phyloP scores from a whole-genome alignment of 2,113 vertebrate species.

The Heloderma charlesbogerti region DNA sequence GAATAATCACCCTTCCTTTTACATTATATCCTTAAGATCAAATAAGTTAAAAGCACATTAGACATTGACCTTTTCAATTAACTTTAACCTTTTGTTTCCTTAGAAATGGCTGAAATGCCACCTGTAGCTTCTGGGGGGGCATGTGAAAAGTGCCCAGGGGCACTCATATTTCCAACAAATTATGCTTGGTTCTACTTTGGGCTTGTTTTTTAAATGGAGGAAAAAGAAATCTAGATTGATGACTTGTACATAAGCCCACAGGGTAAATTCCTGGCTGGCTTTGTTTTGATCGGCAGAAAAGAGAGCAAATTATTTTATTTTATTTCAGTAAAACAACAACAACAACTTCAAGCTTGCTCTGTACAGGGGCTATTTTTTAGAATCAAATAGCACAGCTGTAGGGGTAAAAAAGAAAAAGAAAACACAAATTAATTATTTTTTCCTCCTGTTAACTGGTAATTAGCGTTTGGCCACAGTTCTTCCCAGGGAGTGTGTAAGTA shows the following conservation, averaged over 20 bases:
- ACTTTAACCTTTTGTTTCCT: fast-evolving
- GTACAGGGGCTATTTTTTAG: constrained; percentile 46
- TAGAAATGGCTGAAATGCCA: not conserved
- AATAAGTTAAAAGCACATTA: not conserved
- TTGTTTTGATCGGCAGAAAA: not conserved
- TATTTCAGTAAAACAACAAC: not conserved
- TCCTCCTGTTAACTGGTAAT: constrained; percentile 70
- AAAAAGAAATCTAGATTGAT: not conserved
- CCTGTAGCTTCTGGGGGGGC: not conserved
- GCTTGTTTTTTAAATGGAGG: not conserved
- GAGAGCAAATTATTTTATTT: constrained; percentile 16
- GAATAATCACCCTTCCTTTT: no score
- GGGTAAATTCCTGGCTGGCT: not conserved
- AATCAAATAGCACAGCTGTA: constrained; percentile 64
- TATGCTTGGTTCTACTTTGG: not conserved
- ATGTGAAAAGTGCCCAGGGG: not conserved
- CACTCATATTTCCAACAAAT: not conserved
- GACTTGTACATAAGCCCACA: not conserved
- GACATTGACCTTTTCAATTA: not conserved
- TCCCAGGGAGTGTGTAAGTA: constrained; percentile 55
- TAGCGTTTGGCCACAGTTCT: constrained; percentile 68
- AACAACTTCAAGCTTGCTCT: constrained; percentile 13
- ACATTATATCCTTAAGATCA: not conserved
- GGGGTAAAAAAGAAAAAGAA: constrained; percentile 50
- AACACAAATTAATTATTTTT: constrained; percentile 76